Evolutionary conservation across 30 jellyfish, hydroid and myxozoan genomes (phyloP).

Genomic region (Nemopilema nomurai): DNA sequence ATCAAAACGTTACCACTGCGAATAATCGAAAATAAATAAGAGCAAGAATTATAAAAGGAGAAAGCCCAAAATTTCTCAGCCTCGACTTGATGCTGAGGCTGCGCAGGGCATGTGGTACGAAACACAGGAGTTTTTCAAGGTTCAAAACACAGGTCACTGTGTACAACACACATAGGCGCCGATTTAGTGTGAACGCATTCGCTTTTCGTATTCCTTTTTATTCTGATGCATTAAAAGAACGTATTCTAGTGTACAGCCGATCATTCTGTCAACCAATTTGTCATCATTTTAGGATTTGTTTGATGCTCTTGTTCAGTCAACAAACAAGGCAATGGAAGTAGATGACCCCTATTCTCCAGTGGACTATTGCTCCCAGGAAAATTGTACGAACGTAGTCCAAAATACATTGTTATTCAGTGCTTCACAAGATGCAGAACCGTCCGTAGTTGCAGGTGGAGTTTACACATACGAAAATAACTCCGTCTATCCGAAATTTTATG

Average conservation of each 20-base stretch:
- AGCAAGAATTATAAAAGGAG: no score
- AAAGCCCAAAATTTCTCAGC: no score
- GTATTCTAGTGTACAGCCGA: neutral
- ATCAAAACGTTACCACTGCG: no score
- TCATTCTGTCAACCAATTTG: neutral
- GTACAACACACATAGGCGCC: no score
- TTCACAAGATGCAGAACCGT: conserved; percentile 62
- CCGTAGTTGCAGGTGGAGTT: conserved; percentile 48
- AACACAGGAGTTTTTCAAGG: no score
- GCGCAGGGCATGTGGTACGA: no score
- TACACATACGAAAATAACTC: conserved; percentile 47
- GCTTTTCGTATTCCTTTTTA: neutral
- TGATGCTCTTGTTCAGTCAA: neutral
- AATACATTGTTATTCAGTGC: conserved; percentile 42
- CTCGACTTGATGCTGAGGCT: neutral
- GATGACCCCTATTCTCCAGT: neutral
- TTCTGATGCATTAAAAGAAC: neutral
- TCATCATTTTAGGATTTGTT: neutral
- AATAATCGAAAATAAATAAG: no score
- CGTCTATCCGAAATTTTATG: conserved; percentile 43
- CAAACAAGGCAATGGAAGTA: neutral
- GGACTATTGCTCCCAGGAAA: conserved; percentile 9
- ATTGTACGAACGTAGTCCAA: conserved; percentile 26
- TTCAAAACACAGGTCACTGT: no score
- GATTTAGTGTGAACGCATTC: no score